phyloP scores from a whole-genome alignment of 2,797 vertebrate species.

The Decapterus maruadsi region DNA sequence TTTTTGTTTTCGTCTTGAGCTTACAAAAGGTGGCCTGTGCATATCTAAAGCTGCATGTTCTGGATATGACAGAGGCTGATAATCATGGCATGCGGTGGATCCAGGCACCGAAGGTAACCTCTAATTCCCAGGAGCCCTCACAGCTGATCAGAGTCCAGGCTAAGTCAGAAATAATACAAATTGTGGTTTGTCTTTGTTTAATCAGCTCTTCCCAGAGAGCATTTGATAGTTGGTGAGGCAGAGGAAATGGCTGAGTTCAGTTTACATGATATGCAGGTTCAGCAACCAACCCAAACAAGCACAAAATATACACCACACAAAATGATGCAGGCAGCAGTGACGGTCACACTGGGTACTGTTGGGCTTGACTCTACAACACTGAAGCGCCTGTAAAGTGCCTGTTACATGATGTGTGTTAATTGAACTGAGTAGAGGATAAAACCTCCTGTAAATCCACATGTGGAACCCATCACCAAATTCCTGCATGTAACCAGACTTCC shows the following conservation, averaged over 20 bases:
- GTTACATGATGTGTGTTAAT: too few species aligned
- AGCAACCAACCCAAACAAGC: slow-evolving; percentile 32
- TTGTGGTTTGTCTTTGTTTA: slow-evolving; percentile 51
- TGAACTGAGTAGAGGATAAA: background rate
- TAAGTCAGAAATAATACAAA: slow-evolving; percentile 63
- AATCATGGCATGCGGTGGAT: slow-evolving; percentile 51
- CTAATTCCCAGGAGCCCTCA: slow-evolving; percentile 52
- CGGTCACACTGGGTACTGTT: background rate
- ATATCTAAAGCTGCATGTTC: slow-evolving; percentile 10
- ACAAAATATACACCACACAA: slow-evolving; percentile 17
- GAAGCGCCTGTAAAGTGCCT: too few species aligned
- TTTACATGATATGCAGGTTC: slow-evolving; percentile 40
- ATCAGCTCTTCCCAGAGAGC: slow-evolving; percentile 42
- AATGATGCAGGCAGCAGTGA: slow-evolving; percentile 7
- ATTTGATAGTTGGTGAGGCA: slow-evolving; percentile 50
- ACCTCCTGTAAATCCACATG: background rate
- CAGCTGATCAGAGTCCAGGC: slow-evolving; percentile 50
- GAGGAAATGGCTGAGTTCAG: slow-evolving; percentile 29
- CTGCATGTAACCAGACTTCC: slow-evolving; percentile 12
- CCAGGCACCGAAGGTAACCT: slow-evolving; percentile 39
- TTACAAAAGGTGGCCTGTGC: slow-evolving; percentile 27
- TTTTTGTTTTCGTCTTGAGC: slow-evolving; percentile 45
- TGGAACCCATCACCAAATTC: slow-evolving; percentile 6
- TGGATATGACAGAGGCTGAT: slow-evolving; percentile 41
- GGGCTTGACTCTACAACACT: too few species aligned